Conservation (phyloP, 2,113 vertebrate genomes). For the Python bivittatus region DNA sequence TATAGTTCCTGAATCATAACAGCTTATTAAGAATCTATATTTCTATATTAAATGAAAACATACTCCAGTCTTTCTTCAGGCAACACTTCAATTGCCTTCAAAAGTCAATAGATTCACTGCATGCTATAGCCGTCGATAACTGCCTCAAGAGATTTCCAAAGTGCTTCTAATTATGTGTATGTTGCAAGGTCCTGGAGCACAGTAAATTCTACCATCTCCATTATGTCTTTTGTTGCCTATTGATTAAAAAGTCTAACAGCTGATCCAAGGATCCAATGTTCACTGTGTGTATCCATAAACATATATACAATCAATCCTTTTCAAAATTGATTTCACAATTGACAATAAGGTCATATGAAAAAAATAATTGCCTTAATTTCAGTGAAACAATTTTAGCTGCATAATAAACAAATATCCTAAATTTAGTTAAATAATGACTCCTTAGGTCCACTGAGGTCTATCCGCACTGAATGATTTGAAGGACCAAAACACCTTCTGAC, state of each 20-base stretch:
- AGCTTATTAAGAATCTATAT: constrained; percentile 54
- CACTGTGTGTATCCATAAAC: neutral
- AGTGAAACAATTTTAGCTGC: neutral
- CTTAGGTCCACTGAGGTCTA: neutral
- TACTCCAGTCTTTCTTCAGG: neutral
- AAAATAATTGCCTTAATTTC: neutral
- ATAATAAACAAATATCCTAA: neutral
- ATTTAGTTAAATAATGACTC: neutral
- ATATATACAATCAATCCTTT: neutral
- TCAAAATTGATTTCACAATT: neutral
- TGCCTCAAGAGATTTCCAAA: neutral
- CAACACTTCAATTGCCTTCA: constrained; percentile 15
- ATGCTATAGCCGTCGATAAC: neutral
- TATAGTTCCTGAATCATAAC: constrained; percentile 55
- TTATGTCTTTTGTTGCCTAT: neutral
- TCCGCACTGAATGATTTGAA: neutral
- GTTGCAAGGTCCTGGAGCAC: neutral
- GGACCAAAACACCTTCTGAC: neutral
- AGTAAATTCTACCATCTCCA: neutral
- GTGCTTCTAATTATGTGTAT: neutral
- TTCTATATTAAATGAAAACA: constrained; percentile 5
- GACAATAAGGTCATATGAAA: neutral
- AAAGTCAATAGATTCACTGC: constrained; percentile 10
- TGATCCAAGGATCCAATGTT: neutral
- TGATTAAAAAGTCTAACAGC: neutral